These are phyloP conservation scores for Bugulina stolonifera DNA, from an alignment of 2,888 invertebrate genomes.

Conservation along the genomic window DNA sequence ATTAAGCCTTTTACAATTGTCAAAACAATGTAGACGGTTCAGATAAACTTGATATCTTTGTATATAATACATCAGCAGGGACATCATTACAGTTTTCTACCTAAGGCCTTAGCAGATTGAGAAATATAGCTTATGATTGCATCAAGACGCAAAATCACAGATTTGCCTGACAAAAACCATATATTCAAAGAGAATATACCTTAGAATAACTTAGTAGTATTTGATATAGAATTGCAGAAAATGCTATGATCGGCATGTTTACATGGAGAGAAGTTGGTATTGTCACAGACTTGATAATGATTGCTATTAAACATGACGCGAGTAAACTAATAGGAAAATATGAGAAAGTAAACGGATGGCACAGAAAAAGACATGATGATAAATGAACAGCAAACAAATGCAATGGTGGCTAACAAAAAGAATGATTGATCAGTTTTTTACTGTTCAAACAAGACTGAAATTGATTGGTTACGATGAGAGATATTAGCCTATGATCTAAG, in stretches of 20 bases:
- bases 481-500: neutral
- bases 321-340: constrained; percentile 9
- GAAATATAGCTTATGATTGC: too few relatives aligned
- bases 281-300: too few relatives aligned
- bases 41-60: neutral
- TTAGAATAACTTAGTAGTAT: too few relatives aligned
- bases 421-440: constrained; percentile 25
- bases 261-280: too few relatives aligned
- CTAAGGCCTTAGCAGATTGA: too few relatives aligned
- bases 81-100: too few relatives aligned
- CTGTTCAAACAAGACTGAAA: constrained; percentile 25
- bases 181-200: too few relatives aligned
- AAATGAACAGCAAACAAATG: constrained; percentile 12
- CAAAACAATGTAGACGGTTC: constrained; percentile 1
- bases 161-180: too few relatives aligned
- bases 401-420: constrained; percentile 9
- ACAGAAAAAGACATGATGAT: neutral
- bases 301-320: too few relatives aligned
- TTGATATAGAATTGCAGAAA: too few relatives aligned
- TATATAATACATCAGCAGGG: neutral
- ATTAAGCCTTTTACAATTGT: neutral
- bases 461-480: constrained; percentile 20
- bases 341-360: constrained; percentile 19
- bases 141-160: too few relatives aligned
- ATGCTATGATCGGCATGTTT: too few relatives aligned